These are phyloP conservation scores for Busseola fusca DNA, from an alignment of 2,888 invertebrate genomes.

Conservation along the genomic window DNA sequence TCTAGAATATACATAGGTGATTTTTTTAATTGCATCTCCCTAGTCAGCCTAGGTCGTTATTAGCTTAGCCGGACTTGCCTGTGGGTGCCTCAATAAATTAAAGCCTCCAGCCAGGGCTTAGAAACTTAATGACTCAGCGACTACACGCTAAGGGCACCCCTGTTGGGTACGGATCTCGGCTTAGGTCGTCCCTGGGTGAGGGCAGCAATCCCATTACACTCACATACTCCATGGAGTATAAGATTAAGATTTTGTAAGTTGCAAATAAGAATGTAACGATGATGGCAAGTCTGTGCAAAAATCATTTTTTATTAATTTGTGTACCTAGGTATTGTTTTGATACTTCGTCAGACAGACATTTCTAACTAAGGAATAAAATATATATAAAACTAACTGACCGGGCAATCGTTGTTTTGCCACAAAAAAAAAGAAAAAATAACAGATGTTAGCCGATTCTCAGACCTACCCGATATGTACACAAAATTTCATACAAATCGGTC, in stretches of 20 bases:
- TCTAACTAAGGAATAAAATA: background rate
- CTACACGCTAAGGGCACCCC: background rate
- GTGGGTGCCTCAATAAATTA: background rate
- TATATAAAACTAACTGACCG: no score
- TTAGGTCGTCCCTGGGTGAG: background rate
- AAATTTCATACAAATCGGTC: no score
- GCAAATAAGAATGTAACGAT: background rate
- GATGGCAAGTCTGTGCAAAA: background rate
- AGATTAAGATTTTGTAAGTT: background rate
- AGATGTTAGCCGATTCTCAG: no score
- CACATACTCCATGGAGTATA: no score
- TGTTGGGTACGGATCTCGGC: background rate
- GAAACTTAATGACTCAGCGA: background rate
- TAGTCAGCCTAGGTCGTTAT: background rate
- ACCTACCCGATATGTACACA: no score
- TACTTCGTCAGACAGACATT: background rate
- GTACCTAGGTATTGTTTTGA: background rate
- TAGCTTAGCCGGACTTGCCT: background rate
- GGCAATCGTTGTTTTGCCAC: no score
- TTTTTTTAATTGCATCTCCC: no score
- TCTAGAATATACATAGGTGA: no score
- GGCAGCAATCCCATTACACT: background rate
- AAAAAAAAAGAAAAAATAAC: no score
- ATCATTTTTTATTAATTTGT: background rate
- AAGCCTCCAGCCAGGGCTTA: background rate